Conservation (phyloP, 2,113 vertebrate species). For the Cebidichthys violaceus region DNA sequence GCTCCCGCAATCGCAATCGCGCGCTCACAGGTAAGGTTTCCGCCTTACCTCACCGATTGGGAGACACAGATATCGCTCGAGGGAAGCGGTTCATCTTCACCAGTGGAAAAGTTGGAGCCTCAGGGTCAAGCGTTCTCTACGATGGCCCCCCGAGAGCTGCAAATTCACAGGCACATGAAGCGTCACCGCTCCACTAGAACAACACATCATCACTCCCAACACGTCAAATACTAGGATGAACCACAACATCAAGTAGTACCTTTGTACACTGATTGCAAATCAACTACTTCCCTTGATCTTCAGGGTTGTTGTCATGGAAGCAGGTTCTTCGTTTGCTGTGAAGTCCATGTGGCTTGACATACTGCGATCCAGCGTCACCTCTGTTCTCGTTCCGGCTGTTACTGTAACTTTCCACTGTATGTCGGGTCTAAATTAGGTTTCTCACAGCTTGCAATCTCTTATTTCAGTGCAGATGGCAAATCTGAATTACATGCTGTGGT, state of each 20-base stretch:
- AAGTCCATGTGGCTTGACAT: constrained; percentile 2
- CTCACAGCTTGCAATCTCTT: constrained; percentile 58
- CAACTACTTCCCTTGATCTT: not conserved
- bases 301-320: not conserved
- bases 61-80: not conserved
- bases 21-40: constrained; percentile 87
- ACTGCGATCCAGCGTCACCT: not conserved
- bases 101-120: constrained; percentile 7
- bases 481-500: constrained; percentile 69
- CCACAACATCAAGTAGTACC: not conserved
- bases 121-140: not conserved
- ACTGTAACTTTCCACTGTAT: constrained; percentile 25
- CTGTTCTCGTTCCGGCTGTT: not conserved
- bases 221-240: not conserved
- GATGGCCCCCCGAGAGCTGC: not conserved
- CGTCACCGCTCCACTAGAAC: not conserved
- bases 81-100: constrained; percentile 9
- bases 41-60: not conserved
- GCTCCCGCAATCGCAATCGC: constrained; percentile 83
- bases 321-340: not conserved
- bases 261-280: not conserved
- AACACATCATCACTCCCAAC: not conserved
- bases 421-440: constrained; percentile 56
- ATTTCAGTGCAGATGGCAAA: constrained; percentile 71
- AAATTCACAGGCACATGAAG: not conserved